A percentile compares a stretch with the other conserved stretches of the same genome.
phyloP scores from a whole-genome alignment of 2,113 vertebrate species.

The Aptenodytes forsteri region DNA sequence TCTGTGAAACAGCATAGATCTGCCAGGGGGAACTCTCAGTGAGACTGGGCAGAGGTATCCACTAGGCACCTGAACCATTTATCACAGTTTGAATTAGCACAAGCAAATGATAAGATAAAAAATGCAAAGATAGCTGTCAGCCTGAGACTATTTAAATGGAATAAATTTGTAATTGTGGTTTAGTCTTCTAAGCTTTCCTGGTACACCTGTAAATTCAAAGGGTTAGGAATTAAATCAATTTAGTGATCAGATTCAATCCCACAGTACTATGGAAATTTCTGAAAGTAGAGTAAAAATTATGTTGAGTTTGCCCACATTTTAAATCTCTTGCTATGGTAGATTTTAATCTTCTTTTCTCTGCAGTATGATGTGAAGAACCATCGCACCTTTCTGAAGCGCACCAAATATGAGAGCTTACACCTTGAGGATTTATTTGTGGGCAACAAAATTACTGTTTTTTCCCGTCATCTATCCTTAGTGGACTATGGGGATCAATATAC shows the following conservation, averaged over 20 bases:
- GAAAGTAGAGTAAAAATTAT: background rate
- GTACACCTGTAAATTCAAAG: background rate
- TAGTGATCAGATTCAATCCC: background rate
- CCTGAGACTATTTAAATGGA: background rate
- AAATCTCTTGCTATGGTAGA: background rate
- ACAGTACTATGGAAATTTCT: background rate
- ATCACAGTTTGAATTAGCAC: background rate
- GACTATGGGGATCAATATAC: constrained; percentile 94
- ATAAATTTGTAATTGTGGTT: background rate
- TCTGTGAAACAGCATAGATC: background rate
- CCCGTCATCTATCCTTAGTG: constrained; percentile 86
- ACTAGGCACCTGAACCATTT: background rate
- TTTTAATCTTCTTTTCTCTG: background rate
- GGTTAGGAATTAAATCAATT: background rate
- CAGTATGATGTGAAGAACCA: constrained; percentile 95
- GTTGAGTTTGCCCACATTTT: background rate
- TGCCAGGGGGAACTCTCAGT: background rate
- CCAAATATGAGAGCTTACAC: constrained; percentile 83
- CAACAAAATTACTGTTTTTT: constrained; percentile 89
- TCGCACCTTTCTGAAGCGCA: constrained; percentile 86
- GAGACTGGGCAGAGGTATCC: background rate
- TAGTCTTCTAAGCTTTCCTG: background rate
- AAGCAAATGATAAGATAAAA: background rate
- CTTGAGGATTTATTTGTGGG: constrained; percentile 90
- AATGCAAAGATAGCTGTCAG: background rate